phyloP scores from a whole-genome alignment of 2,797 vertebrate genomes.

The Crocidura indochinensis region DNA sequence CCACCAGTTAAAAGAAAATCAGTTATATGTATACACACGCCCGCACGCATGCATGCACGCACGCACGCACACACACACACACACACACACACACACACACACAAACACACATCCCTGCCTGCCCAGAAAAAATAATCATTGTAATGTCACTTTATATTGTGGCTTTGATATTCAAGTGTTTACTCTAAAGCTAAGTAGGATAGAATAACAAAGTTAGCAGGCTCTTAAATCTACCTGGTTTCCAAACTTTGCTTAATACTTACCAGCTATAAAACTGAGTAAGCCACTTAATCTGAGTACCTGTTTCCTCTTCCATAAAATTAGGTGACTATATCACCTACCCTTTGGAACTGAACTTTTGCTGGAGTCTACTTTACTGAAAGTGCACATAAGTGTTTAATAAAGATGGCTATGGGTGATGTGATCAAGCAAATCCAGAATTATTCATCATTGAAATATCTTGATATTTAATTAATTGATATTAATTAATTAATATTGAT shows the following conservation, averaged over 20 bases:
- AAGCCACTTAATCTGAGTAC: not conserved
- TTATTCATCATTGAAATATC: not conserved
- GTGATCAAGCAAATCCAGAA: not conserved
- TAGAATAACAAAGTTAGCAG: not conserved
- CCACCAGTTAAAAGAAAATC: not conserved
- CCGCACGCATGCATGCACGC: too few relatives aligned
- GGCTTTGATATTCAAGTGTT: not conserved
- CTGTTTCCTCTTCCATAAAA: not conserved
- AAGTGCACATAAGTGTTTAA: not conserved
- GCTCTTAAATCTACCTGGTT: not conserved
- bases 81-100: too few relatives aligned
- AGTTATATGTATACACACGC: not conserved
- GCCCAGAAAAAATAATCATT: slow-evolving; percentile 12
- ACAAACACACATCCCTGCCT: not conserved
- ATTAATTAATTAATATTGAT: too few relatives aligned
- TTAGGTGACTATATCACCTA: not conserved
- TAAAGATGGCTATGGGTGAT: not conserved
- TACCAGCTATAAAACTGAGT: not conserved
- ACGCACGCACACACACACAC: not conserved
- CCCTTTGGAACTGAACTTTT: not conserved
- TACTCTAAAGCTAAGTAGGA: not conserved
- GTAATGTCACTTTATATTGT: not conserved
- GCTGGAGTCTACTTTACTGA: not conserved
- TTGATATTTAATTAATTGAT: too few relatives aligned
- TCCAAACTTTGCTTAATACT: not conserved